Conservation (phyloP, 1,140 invertebrate genomes). For the Lasioglossum baleicum region DNA sequence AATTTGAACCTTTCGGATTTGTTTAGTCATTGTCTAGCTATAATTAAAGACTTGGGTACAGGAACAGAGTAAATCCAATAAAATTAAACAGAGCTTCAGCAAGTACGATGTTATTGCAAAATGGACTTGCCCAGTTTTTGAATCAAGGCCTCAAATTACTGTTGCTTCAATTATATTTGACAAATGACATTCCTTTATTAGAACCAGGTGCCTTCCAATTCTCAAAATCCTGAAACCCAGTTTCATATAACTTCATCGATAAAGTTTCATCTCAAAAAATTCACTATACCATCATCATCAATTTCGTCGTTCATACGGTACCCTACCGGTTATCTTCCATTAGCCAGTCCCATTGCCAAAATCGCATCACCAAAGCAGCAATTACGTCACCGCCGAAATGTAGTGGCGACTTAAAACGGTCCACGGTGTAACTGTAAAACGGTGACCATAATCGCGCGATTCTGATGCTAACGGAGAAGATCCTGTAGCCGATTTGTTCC, state of each 20-base stretch:
- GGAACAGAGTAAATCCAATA: too few relatives aligned
- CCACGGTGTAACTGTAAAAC: slow-evolving; percentile 72
- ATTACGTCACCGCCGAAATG: slow-evolving; percentile 32
- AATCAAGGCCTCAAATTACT: too few relatives aligned
- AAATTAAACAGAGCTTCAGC: too few relatives aligned
- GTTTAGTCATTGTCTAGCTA: too few relatives aligned
- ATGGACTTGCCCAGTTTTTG: too few relatives aligned
- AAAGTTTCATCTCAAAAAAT: background rate
- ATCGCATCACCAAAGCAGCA: background rate
- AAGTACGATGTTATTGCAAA: too few relatives aligned
- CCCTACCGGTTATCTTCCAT: background rate
- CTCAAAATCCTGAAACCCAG: too few relatives aligned
- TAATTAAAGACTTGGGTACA: too few relatives aligned
- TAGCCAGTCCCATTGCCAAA: background rate
- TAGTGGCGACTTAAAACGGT: slow-evolving; percentile 43
- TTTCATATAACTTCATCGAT: background rate
- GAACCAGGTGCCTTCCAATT: too few relatives aligned
- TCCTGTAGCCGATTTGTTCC: slow-evolving; percentile 71
- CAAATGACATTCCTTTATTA: too few relatives aligned
- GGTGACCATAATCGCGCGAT: slow-evolving; percentile 60
- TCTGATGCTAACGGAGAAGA: slow-evolving; percentile 56
- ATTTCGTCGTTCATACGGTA: background rate
- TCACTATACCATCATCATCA: background rate
- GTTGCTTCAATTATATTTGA: too few relatives aligned
- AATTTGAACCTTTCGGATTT: too few relatives aligned